phyloP scores from a whole-genome alignment of 2,888 invertebrate species.

The Monochamus alternatus region DNA sequence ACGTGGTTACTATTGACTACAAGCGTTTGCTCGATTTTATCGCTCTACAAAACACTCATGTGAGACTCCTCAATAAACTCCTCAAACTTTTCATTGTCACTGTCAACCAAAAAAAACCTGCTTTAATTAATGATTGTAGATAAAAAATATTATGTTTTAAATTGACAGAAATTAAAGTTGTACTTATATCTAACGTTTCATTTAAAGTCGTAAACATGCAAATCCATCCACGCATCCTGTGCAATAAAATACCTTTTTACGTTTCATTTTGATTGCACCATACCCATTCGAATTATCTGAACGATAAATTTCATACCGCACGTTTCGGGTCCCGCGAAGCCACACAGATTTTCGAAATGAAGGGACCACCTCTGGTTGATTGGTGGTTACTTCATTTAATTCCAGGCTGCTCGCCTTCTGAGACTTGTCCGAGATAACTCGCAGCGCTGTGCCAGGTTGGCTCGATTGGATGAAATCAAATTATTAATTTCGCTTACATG shows the following conservation, averaged over 20 bases:
- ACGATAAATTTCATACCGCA: neutral
- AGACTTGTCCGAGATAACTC: conserved; percentile 4
- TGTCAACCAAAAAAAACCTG: too few species aligned
- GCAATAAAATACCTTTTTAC: neutral
- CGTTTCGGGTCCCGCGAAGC: neutral
- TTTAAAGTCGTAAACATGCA: too few species aligned
- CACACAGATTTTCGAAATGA: neutral
- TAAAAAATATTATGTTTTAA: too few species aligned
- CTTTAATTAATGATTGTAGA: too few species aligned
- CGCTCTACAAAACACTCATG: too few species aligned
- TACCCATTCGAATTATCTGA: neutral
- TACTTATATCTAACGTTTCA: too few species aligned
- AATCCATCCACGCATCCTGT: too few species aligned
- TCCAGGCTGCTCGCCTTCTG: conserved; percentile 3
- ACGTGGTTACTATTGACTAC: too few species aligned
- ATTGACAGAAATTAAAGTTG: too few species aligned
- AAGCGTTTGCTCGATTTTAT: too few species aligned
- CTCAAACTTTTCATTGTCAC: too few species aligned
- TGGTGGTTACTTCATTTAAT: neutral
- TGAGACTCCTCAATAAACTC: too few species aligned
- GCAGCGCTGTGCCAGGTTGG: neutral
- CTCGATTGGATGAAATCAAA: neutral
- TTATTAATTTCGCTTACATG: conserved; percentile 4
- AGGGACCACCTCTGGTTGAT: conserved; percentile 9
- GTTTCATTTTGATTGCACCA: neutral